These are phyloP conservation scores for Bergia sp. DNA, from an alignment of 92 coral and sea anemone genomes.

Conservation along the genomic window DNA sequence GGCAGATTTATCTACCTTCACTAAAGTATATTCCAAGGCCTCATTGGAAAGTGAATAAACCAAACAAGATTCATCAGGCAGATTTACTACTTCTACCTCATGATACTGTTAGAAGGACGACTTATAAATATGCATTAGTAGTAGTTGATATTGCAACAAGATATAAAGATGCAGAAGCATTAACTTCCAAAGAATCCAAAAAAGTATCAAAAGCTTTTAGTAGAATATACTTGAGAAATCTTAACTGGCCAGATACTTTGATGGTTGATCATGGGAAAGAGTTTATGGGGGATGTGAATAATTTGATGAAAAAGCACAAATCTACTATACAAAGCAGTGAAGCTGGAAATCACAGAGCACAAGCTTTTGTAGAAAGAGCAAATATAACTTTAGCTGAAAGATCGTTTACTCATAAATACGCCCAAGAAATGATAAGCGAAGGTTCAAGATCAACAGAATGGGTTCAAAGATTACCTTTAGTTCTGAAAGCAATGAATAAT, in stretches of 20 bases:
- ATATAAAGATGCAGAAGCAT: too few relatives aligned
- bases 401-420: not conserved
- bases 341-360: constrained; percentile 33
- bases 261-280: constrained; percentile 61
- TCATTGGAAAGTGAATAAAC: too few relatives aligned
- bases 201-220: constrained; percentile 39
- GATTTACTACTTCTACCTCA: too few relatives aligned
- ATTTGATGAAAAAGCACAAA: constrained; percentile 38
- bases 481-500: constrained; percentile 52
- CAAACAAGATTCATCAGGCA: too few relatives aligned
- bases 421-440: constrained; percentile 53
- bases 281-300: constrained; percentile 56
- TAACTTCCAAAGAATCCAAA: too few relatives aligned
- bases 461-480: constrained; percentile 51
- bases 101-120: not conserved
- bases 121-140: constrained; percentile 37
- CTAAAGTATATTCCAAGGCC: not conserved
- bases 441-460: constrained; percentile 51
- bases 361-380: not conserved
- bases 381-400: constrained; percentile 52
- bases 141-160: constrained; percentile 56
- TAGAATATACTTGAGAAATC: constrained; percentile 45
- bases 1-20: not conserved
- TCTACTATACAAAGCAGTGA: constrained; percentile 53
- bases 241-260: constrained; percentile 54